phyloP scores from a whole-genome alignment of 1,140 invertebrate genomes.

The Apis cerana region DNA sequence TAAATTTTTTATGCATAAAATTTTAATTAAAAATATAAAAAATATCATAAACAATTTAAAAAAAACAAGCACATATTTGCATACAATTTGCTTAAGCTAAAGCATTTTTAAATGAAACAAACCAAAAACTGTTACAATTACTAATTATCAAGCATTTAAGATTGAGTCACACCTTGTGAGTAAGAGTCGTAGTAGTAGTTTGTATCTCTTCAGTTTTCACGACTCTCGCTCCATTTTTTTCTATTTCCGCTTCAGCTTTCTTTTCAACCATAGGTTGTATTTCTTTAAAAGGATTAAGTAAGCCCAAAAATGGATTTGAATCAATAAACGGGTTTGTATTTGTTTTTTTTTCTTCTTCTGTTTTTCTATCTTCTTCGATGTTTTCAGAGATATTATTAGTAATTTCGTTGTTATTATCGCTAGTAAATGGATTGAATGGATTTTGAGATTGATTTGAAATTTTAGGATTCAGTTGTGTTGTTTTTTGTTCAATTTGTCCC shows the following conservation, averaged over 20 bases:
- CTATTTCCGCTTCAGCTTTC: conserved; percentile 60
- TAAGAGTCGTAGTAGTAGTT: conserved; percentile 76
- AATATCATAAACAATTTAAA: neutral
- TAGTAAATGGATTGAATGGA: conserved; percentile 79
- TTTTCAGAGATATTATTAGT: conserved; percentile 55
- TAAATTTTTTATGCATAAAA: neutral
- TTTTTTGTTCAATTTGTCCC: conserved; percentile 79
- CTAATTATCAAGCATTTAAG: conserved; percentile 54
- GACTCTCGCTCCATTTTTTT: conserved; percentile 70
- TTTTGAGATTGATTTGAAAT: conserved; percentile 76
- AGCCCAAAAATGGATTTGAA: conserved; percentile 81
- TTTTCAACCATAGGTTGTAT: conserved; percentile 62
- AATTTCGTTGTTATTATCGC: conserved; percentile 56
- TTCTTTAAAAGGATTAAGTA: conserved; percentile 79
- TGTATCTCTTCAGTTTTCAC: conserved; percentile 76
- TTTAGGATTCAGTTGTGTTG: conserved; percentile 76
- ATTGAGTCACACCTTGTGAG: conserved; percentile 72
- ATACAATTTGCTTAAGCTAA: conserved; percentile 14
- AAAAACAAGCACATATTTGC: neutral
- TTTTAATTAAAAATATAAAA: no score
- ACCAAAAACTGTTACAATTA: conserved; percentile 32
- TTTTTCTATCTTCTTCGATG: conserved; percentile 54
- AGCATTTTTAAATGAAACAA: conserved; percentile 26
- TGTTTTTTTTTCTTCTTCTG: conserved; percentile 75
- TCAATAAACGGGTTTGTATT: conserved; percentile 83